A percentile compares a stretch with the other conserved stretches of the same genome.
These are phyloP conservation scores for Cettia cetti DNA, from an alignment of 2,113 vertebrate genomes.

Conservation along the genomic window DNA sequence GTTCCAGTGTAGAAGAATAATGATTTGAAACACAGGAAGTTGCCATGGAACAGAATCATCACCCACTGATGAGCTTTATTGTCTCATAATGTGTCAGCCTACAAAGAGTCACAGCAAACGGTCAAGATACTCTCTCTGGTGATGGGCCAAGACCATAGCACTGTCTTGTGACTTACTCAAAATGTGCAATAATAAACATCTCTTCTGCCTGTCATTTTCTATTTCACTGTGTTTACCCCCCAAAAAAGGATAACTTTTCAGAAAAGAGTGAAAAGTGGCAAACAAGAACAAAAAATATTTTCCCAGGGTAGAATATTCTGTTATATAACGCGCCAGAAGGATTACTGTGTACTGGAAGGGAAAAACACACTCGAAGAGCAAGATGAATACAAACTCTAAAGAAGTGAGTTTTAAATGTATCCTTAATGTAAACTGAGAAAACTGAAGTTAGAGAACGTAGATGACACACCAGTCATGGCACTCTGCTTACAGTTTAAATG, in stretches of 20 bases:
- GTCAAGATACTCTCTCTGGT: neutral
- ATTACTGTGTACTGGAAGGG: slow-evolving; percentile 41
- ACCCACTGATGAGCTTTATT: neutral
- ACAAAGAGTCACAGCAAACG: slow-evolving; percentile 26
- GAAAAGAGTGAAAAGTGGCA: slow-evolving; percentile 28
- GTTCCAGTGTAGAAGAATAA: neutral
- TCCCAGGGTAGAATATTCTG: slow-evolving; percentile 61
- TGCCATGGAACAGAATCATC: neutral
- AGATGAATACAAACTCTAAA: slow-evolving; percentile 43
- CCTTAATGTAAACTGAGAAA: slow-evolving; percentile 47
- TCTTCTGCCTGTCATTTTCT: slow-evolving; percentile 10
- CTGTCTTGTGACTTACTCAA: neutral
- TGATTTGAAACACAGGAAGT: neutral
- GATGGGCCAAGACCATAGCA: neutral
- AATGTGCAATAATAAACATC: neutral
- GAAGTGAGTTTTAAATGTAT: slow-evolving; percentile 34
- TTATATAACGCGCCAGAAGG: slow-evolving; percentile 51
- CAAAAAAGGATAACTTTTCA: slow-evolving; percentile 9
- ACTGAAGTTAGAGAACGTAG: slow-evolving; percentile 26
- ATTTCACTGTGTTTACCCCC: slow-evolving; percentile 23
- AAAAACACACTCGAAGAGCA: slow-evolving; percentile 52
- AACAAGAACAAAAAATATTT: slow-evolving; percentile 48
- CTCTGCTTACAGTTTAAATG: slow-evolving; percentile 51
- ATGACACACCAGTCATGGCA: slow-evolving; percentile 22
- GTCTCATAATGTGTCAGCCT: slow-evolving; percentile 1